These are phyloP conservation scores for Myopa tessellatipennis DNA, from an alignment of 2,888 invertebrate species.

Conservation along the genomic window DNA sequence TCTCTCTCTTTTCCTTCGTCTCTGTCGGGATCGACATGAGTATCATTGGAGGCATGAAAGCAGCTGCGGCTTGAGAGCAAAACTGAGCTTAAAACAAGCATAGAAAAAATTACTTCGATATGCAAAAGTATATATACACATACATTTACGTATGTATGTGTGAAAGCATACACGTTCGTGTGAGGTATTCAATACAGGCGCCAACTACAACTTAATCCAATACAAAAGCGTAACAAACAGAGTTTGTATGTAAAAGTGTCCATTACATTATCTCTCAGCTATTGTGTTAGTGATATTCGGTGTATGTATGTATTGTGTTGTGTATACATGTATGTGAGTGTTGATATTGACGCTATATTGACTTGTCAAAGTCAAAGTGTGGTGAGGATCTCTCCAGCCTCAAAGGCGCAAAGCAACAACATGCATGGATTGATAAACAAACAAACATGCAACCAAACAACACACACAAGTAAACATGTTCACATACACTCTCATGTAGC, in stretches of 20 bases:
- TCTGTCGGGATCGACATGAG: background rate
- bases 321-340: background rate
- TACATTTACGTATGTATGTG: conserved; percentile 1
- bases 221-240: conserved; percentile 9
- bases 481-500: background rate
- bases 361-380: conserved; percentile 35
- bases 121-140: background rate
- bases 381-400: conserved; percentile 26
- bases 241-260: background rate
- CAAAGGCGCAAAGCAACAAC: conserved; percentile 25
- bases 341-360: conserved; percentile 13
- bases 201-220: conserved; percentile 30
- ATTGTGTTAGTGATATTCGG: background rate
- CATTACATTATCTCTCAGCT: conserved; percentile 3
- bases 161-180: background rate
- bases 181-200: background rate
- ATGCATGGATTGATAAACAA: background rate
- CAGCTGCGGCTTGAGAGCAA: no score
- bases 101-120: background rate
- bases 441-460: background rate
- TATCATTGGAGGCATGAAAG: background rate
- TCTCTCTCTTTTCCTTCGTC: no score
- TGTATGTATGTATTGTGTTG: conserved; percentile 6
- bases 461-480: background rate
- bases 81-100: background rate